Base-by-base conservation (phyloP, 2,888 invertebrate species). In the Luperina nickerlii region DNA sequence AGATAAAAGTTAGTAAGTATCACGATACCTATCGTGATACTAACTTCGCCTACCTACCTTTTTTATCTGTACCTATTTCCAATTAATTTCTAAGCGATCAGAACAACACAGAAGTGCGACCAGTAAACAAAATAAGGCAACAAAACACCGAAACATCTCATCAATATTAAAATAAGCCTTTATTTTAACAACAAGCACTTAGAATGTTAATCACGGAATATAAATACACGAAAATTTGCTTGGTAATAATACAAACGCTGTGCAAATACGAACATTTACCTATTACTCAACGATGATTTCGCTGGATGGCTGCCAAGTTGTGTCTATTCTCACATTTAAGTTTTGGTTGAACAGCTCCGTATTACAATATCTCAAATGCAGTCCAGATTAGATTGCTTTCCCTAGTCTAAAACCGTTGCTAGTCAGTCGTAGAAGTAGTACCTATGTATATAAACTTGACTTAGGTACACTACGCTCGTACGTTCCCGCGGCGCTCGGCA, bases 221-320 rank as follows among this genome's bases (percentile, higher is more conserved):
- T 87, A 89, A 92, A 92, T 90, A 90, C 88, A 87, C 87, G 89
- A 89, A 89, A 88, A 88, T 91, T 91, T 88, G 85, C 90, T 90
- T 91, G 90, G 90, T 91, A 93, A 92, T 93, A 93, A 91, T 89
- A 92, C 91, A 91, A 92, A 92, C 90, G 90, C 88, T 91, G 88
- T 87, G 90, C 91, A 92, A 93, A 93, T 93, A 92, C 92, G 91
- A 92, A 92, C 92, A 91, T 91, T 93, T 90, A 90, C 89, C 91
- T 90, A 92, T 93, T 92, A 93, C 92, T 92, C 92, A 90, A 89
- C 92, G 89, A 91, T 92, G 93, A 94, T 94, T 94, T 91, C 90
- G 89, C 92, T 94, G 94, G 94, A 93, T 76, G 79, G 78, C 77
- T 80, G 94, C 94, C 94, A 94, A 90, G 84, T 82, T 81, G 80